Conservation (phyloP, 1,140 invertebrate species). For the Musca vetustissima region DNA sequence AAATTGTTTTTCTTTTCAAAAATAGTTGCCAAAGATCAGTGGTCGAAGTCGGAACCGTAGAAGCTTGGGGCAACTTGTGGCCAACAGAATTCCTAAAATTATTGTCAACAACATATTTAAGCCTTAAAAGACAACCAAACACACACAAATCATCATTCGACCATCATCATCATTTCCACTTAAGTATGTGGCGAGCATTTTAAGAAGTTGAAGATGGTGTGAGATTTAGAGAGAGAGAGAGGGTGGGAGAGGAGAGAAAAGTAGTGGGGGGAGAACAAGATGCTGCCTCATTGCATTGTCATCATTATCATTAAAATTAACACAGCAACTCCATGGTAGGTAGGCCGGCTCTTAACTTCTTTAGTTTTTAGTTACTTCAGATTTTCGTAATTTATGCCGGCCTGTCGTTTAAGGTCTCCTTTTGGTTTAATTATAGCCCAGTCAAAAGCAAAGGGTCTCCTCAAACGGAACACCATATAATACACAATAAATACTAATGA, state of each 20-base stretch:
- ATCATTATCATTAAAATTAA: slow-evolving; percentile 23
- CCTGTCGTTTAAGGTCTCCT: neutral
- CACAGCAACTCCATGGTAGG: neutral
- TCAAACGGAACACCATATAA: no score
- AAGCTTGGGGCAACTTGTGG: neutral
- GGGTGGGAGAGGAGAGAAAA: no score
- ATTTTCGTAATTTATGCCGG: slow-evolving; percentile 9
- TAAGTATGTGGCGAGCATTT: neutral
- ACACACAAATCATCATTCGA: no score
- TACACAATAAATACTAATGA: no score
- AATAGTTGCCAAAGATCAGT: neutral
- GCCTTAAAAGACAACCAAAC: neutral
- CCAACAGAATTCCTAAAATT: slow-evolving; percentile 14
- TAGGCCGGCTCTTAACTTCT: no score
- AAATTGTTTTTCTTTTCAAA: neutral
- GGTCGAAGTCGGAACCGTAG: no score
- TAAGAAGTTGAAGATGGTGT: no score
- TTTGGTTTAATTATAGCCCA: neutral
- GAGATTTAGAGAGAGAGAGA: no score
- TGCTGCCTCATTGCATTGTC: slow-evolving; percentile 18
- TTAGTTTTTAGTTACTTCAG: neutral
- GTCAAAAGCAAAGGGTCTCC: neutral
- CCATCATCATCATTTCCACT: neutral
- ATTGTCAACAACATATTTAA: slow-evolving; percentile 24
- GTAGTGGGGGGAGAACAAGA: no score